Percentiles rank a stretch among this genome's conserved stretches.
phyloP scores from a whole-genome alignment of 2,888 invertebrate genomes.

The Elmis aenea region DNA sequence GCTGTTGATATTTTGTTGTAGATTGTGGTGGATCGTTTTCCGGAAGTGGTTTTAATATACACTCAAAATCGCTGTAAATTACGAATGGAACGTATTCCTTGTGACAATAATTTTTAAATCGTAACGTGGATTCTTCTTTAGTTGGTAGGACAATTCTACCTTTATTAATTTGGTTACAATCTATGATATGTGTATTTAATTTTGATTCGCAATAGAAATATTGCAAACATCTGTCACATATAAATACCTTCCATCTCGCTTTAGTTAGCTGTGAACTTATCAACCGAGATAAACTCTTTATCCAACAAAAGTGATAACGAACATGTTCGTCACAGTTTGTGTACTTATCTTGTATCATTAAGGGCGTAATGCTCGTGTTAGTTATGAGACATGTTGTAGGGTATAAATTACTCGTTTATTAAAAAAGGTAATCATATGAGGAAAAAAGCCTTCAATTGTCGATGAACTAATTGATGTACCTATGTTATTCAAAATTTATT shows the following conservation, averaged over 20 bases:
- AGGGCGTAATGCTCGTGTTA: too few species aligned
- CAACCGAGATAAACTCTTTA: too few species aligned
- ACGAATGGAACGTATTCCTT: slow-evolving; percentile 14
- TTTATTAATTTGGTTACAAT: slow-evolving; percentile 9
- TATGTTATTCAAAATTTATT: too few species aligned
- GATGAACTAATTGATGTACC: too few species aligned
- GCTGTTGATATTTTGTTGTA: slow-evolving; percentile 13
- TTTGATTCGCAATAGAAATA: slow-evolving; percentile 10
- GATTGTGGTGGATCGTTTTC: too few species aligned
- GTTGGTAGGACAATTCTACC: slow-evolving; percentile 1
- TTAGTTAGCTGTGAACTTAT: slow-evolving; percentile 1
- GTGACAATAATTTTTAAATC: slow-evolving; percentile 10
- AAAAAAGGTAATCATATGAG: too few species aligned
- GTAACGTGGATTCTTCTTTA: not conserved
- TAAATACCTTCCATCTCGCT: slow-evolving; percentile 4
- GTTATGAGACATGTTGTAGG: too few species aligned
- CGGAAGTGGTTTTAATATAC: slow-evolving; percentile 5
- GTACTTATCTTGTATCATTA: too few species aligned
- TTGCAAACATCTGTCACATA: slow-evolving; percentile 16
- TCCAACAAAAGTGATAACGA: too few species aligned
- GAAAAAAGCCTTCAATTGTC: too few species aligned
- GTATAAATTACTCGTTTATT: too few species aligned
- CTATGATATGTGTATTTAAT: slow-evolving; percentile 6
- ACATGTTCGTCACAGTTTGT: too few species aligned
- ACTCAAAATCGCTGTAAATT: slow-evolving; percentile 16